Base-by-base conservation (phyloP, 2,888 invertebrate species). In the Lasiommata megera region DNA sequence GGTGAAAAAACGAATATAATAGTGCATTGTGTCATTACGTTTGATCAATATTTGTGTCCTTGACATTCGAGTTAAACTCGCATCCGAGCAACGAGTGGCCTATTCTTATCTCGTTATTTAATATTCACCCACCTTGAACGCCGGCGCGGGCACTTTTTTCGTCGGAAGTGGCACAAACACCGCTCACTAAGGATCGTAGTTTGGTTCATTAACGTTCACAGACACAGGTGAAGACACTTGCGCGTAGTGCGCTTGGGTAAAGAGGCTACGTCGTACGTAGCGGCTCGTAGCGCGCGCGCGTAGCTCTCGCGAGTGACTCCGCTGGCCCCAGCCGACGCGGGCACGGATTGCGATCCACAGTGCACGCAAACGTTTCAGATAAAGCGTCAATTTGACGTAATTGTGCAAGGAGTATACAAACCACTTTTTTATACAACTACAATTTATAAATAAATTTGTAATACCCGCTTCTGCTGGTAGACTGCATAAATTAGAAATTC, bases 31-130 rank as follows among this genome's bases (percentile, higher is more conserved):
- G 41, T 40, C 14, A 17, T 34, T 17, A 63, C 73, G 74, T 71
- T 75, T 84, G 82, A 83, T 88, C 88, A 79, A 88, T 88, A 88
- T 76, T 69, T 68, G 71, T 82, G 88, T 82, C 88, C 88, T 89
- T 89, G 88, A 88, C 88, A 87, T 88, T 86, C 80, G 36, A 46
- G 68, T 76, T 67, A 67, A 60, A 63, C 65, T 72, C 64, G 62
- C 65, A 74, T 74, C 73, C 67, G 65, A 73, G 69, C 63, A 65
- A 70, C 68, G 71, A 64, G 50, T 50, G 11, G 29, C 17, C 68
- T 71, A 76, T 75, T 77, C 73, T 72, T 73, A 75, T 70, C 71
- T 76, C 67, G 57, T 77, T 78, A 79, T 73, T 74, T 67, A 78
- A 77, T 78, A 74, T 76, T 67, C 73, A 86, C 88, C 73, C 72